A percentile compares a stretch with the other conserved stretches of the same genome.
Conservation (phyloP, 2,113 vertebrate genomes). For the Strix aluco region DNA sequence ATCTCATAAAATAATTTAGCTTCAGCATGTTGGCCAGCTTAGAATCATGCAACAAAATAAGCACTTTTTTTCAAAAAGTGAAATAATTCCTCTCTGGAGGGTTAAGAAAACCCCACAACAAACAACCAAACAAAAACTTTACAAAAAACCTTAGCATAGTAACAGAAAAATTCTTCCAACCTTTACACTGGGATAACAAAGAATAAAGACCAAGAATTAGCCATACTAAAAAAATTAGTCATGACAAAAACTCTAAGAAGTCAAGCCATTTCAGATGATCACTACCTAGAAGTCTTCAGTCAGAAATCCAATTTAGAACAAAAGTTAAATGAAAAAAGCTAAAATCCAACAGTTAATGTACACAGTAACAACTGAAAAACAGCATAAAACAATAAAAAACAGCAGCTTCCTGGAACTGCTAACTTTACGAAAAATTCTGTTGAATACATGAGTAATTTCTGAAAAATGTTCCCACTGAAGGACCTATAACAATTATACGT, state of each 20-base stretch:
- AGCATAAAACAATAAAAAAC: background rate
- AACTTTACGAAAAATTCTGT: background rate
- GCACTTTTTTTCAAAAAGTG: background rate
- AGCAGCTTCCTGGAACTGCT: background rate
- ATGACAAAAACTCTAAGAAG: background rate
- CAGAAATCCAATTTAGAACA: background rate
- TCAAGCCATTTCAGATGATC: background rate
- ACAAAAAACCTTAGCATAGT: background rate
- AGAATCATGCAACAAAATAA: background rate
- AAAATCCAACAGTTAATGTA: background rate
- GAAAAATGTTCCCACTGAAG: background rate
- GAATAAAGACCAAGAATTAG: background rate
- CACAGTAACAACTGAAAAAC: background rate
- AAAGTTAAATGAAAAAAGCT: background rate
- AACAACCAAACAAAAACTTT: background rate
- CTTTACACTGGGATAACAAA: background rate
- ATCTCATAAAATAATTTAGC: background rate
- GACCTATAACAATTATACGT: accelerated
- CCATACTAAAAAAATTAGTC: background rate
- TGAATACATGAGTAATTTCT: background rate
- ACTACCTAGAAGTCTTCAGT: background rate
- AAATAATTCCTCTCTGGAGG: background rate
- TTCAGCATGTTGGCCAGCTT: background rate
- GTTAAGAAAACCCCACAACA: background rate
- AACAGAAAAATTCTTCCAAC: background rate